Percentiles rank a stretch among this genome's conserved stretches.
Conservation (phyloP, 2,888 invertebrate species). For the Chrysina gloriosa region DNA sequence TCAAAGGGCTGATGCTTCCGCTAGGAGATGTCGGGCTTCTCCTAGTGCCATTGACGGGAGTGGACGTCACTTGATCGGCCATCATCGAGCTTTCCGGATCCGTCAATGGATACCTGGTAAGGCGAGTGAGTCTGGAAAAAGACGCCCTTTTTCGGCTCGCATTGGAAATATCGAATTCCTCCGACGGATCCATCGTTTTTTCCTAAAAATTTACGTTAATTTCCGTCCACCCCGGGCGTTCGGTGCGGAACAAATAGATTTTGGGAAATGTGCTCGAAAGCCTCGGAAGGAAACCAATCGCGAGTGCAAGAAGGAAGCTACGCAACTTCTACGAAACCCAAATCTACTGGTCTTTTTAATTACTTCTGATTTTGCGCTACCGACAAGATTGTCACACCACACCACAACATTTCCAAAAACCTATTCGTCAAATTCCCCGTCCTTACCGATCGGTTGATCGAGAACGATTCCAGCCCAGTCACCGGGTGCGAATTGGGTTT, state of each 20-base stretch:
- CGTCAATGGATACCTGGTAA: conserved; percentile 78
- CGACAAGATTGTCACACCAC: too few species aligned
- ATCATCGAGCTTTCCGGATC: conserved; percentile 62
- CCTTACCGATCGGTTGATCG: conserved; percentile 90
- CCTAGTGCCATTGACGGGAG: conserved; percentile 55
- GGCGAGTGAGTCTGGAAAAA: conserved; percentile 90
- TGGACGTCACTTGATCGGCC: conserved; percentile 45
- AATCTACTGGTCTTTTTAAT: neutral
- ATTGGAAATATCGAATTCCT: conserved; percentile 93
- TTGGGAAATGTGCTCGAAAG: conserved; percentile 10
- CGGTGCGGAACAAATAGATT: conserved; percentile 15
- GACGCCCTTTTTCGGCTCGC: conserved; percentile 91
- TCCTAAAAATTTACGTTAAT: conserved; percentile 68
- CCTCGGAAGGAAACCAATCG: too few species aligned
- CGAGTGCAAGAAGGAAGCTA: too few species aligned
- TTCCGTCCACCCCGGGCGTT: neutral
- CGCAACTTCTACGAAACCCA: conserved; percentile 6
- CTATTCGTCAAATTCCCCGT: conserved; percentile 20
- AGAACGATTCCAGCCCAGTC: conserved; percentile 98
- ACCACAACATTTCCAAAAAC: conserved; percentile 37
- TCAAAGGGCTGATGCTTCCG: conserved; percentile 57
- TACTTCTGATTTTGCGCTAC: too few species aligned
- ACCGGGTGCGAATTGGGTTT: conserved; percentile 96
- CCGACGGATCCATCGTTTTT: conserved; percentile 97
- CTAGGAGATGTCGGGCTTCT: conserved; percentile 60